Base-by-base conservation (phyloP, 2,797 vertebrate genomes). In the Melanotaenia trifasciata region DNA sequence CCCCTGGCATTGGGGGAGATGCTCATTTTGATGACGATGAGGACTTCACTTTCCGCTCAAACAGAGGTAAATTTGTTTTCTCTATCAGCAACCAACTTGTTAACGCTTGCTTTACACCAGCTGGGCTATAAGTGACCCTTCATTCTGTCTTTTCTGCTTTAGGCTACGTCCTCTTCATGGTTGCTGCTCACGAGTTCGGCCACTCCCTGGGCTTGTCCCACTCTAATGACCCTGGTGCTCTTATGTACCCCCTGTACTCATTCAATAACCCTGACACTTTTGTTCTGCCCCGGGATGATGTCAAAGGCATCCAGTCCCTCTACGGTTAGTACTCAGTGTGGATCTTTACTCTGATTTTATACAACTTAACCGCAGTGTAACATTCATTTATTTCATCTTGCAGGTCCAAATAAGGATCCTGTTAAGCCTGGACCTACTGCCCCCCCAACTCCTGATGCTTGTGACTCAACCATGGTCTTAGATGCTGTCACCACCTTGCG, bases 21-120 rank as follows among this genome's bases (percentile, higher is more conserved):
- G 92, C 94, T 63, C 97, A 98, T 81, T 98, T 99, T 68, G 97
- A 99, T 33, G 93, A 97, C 0, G 95, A 95, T n/a, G 97, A 98
- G 81, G 65, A 0, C 4, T 98, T 97, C 92, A 96, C 95, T 0
- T 92, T 92, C 0, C 12, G 4, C 6, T 74, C 87, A 22, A 20
- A 0, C 63, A 74, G 54, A 67, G 95, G 93, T 93, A n/a, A 61
- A 81, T 76, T 58, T 53, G 0, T 28, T 35, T 12, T 16, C 8
- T 26, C 35, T 3, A 32, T 33, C 10, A 3, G 4, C 2, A 0
- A 6, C 9, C 4, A 20, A 26, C 5, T 30, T 32, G 2, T 57
- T 12, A 36, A 20, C 0, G 35, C 26, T 1, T 38, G 12, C 16
- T 2, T 53, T 1, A 8, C 6, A 18, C 18, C 4, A 5, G 4